These are phyloP conservation scores for Aleadryas rufinucha DNA, from an alignment of 2,113 vertebrate genomes.

Conservation along the genomic window DNA sequence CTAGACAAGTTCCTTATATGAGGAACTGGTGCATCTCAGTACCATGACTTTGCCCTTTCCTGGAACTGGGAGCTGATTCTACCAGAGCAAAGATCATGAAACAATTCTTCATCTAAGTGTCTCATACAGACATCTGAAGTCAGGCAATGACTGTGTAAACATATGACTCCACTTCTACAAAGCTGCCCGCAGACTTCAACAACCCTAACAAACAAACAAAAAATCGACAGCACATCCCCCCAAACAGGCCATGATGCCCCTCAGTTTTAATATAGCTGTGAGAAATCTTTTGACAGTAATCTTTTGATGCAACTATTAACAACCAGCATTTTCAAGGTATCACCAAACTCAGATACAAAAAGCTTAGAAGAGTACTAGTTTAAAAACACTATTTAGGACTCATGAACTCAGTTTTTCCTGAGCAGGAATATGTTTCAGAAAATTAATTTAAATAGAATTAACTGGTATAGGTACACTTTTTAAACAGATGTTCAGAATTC, in stretches of 20 bases:
- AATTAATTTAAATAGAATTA: neutral
- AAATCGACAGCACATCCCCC: neutral
- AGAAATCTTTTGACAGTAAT: neutral
- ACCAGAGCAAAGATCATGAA: neutral
- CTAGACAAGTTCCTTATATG: neutral
- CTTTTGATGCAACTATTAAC: neutral
- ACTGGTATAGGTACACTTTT: neutral
- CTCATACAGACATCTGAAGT: neutral
- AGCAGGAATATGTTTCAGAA: neutral
- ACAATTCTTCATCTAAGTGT: neutral
- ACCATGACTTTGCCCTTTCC: neutral
- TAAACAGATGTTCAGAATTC: neutral
- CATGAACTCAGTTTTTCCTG: neutral
- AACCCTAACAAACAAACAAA: neutral
- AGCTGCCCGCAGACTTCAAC: neutral
- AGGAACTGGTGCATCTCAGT: neutral
- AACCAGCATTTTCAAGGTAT: neutral
- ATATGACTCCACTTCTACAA: neutral
- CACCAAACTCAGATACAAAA: neutral
- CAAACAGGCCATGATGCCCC: neutral
- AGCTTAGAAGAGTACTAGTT: neutral
- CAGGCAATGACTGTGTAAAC: neutral
- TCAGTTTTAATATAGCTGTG: neutral
- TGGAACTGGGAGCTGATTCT: neutral
- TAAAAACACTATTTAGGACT: neutral